phyloP scores from a whole-genome alignment of 2,888 invertebrate genomes.

The Deladenus siricidicola region DNA sequence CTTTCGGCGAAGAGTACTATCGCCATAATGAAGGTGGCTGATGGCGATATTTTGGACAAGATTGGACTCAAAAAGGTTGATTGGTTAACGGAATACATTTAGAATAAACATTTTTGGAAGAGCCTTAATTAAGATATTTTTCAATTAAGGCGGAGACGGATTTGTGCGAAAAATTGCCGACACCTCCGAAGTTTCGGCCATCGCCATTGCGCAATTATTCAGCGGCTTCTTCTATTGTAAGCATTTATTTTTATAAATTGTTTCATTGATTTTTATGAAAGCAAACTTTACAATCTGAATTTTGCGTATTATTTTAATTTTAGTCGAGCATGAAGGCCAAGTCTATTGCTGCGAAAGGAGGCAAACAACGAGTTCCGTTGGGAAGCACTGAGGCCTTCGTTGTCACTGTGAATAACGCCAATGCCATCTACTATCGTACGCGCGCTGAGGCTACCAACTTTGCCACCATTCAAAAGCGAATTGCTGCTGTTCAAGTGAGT shows the following conservation, averaged over 20 bases:
- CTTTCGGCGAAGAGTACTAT: neutral
- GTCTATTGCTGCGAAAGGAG: neutral
- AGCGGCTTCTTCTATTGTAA: neutral
- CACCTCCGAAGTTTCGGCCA: neutral
- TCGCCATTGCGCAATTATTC: neutral
- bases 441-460: neutral
- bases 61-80: neutral
- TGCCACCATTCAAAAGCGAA: no score
- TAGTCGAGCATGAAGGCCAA: neutral
- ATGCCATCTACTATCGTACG: neutral
- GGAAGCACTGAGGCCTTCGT: neutral
- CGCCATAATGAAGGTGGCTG: neutral
- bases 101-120: no score
- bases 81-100: no score
- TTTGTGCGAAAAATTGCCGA: no score
- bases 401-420: neutral
- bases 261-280: no score
- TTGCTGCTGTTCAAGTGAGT: no score
- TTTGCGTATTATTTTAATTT: no score
- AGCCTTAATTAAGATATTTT: no score
- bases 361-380: neutral
- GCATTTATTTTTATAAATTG: no score
- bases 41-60: neutral
- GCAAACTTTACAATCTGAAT: no score
- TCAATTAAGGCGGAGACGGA: no score